Base-by-base conservation (phyloP, 2,113 vertebrate genomes). In the Xerus inauris region DNA sequence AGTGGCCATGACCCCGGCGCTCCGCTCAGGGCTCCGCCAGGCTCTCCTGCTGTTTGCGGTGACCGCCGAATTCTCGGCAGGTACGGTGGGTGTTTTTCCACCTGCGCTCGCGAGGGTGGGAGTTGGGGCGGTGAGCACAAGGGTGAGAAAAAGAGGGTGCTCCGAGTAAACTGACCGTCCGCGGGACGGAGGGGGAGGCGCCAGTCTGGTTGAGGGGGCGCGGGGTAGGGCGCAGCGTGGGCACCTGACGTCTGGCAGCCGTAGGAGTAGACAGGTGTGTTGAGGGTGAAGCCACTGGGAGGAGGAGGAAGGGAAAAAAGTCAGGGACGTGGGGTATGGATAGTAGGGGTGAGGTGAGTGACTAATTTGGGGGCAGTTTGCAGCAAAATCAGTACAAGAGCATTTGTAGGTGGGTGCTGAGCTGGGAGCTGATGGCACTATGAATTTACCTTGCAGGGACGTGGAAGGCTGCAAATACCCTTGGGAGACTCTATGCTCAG, bases 1-100 rank as follows among this genome's bases (percentile, higher is more conserved):
- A 26, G 87, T 94, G 92, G 97, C 98, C 96, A 98, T 98, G 98
- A 64, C 95, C 97, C 94, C 51, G 17, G 87, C 82, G 89, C 59
- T 69, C 14, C 0, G 83, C 93, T 69, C 97, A 5, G 94, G 95
- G 79, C 97, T 97, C 73, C 79, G 92, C 92, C 96, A 30, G 82
- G 97, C 94, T 12, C 95, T 98, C 85, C 94, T 98, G 96, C 96
- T 98, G 95, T 94, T 98, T 45, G 91, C 97, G 59, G 90, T 95
- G 40, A 95, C 95, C n/a, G 94, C 98, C 38, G 64, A 95, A 26
- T 92, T 98, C 57, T 97, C 98, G 30, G 93, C 98, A 99, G 98
- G 98, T 99, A 98, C 17, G 30, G 49, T 35, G 28, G 76, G 42
- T 24, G 8, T 38, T 20, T 32, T 17, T 75, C 67, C 17, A 51